Percentiles rank a stretch among this genome's conserved stretches.
Conservation (phyloP, 2,113 vertebrate species). For the Sprattus sprattus region DNA sequence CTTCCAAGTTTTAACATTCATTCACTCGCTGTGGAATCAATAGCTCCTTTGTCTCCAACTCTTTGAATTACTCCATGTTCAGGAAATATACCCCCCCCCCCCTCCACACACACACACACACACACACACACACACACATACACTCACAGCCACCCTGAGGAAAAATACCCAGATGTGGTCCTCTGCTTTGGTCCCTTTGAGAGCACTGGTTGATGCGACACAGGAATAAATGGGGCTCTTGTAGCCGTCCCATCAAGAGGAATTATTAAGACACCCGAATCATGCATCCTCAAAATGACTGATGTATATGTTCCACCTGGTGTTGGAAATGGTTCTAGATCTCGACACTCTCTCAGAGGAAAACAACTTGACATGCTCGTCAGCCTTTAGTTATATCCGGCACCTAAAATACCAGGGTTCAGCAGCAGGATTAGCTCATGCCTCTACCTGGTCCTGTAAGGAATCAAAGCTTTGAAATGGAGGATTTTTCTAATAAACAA, state of each 20-base stretch:
- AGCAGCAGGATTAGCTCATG: neutral
- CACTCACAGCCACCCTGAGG: neutral
- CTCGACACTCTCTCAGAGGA: neutral
- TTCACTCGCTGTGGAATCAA: neutral
- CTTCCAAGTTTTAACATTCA: neutral
- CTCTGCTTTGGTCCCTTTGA: neutral
- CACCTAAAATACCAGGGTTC: neutral
- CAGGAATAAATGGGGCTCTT: neutral
- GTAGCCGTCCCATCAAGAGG: neutral
- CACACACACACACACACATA: neutral
- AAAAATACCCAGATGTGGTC: neutral
- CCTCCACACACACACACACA: no score
- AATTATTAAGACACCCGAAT: neutral
- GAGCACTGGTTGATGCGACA: neutral
- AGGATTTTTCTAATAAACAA: neutral
- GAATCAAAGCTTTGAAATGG: neutral
- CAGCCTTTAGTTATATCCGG: neutral
- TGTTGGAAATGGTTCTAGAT: neutral
- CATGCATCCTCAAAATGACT: neutral
- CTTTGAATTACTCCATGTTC: conserved; percentile 7
- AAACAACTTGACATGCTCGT: neutral
- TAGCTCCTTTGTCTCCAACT: neutral
- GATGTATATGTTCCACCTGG: neutral
- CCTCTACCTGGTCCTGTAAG: neutral
- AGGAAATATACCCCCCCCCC: neutral